A percentile compares a stretch with the other conserved stretches of the same genome.
Evolutionary conservation across 2,113 vertebrate species (phyloP).

Genomic region (Mohoua ochrocephala): DNA sequence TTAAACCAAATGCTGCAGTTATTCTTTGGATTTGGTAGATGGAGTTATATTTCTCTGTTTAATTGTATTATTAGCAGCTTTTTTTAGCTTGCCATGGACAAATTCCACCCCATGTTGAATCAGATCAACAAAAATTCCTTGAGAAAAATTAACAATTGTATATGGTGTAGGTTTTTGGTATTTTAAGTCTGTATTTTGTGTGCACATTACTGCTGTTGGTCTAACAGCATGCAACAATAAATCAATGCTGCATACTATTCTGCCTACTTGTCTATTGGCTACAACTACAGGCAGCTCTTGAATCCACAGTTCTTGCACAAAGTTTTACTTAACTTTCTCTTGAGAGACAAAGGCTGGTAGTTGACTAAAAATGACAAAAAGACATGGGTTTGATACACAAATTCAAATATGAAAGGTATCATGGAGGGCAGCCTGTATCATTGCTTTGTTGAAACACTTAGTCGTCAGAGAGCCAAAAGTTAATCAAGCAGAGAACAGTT

Average conservation of each 20-base stretch:
- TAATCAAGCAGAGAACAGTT: conserved; percentile 24
- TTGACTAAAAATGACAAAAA: not conserved
- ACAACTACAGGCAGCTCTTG: not conserved
- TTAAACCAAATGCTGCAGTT: not conserved
- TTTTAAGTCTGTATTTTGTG: not conserved
- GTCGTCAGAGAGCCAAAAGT: not conserved
- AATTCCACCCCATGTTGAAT: not conserved
- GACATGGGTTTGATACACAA: not conserved
- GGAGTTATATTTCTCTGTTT: not conserved
- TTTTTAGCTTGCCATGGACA: not conserved
- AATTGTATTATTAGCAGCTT: not conserved
- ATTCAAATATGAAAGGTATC: not conserved
- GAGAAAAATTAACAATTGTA: not conserved
- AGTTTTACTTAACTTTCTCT: not conserved
- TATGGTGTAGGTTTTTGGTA: not conserved
- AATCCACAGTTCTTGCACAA: not conserved
- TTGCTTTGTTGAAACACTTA: not conserved
- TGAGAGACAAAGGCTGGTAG: not conserved
- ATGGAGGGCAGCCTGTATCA: not conserved
- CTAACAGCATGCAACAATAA: not conserved
- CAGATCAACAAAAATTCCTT: not conserved
- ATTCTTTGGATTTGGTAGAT: not conserved
- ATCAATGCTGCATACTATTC: not conserved
- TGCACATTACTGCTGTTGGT: not conserved
- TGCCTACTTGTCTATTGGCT: not conserved